Percentiles rank a stretch among this genome's conserved stretches.
Evolutionary conservation across 2,113 vertebrate species (phyloP).

Genomic region (Propithecus coquereli): DNA sequence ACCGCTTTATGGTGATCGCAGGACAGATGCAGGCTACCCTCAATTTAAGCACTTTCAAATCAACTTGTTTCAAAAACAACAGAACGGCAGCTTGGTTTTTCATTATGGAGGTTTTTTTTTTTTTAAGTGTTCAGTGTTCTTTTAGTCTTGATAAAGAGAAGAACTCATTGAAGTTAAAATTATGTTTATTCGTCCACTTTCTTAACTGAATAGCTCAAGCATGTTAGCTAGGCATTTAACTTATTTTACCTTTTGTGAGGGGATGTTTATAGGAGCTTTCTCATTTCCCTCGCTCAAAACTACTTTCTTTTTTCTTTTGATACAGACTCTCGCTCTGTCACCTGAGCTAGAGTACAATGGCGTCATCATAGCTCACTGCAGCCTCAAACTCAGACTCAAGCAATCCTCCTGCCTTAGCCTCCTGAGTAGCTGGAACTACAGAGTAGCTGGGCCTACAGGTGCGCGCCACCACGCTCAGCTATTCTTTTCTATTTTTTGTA

Average conservation of each 20-base stretch:
- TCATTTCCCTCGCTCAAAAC: neutral
- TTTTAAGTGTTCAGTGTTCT: neutral
- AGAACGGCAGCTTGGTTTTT: neutral
- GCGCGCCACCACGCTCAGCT: no score
- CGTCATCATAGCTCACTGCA: no score
- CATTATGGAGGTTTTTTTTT: neutral
- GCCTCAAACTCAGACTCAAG: no score
- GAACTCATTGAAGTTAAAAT: neutral
- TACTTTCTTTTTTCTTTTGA: neutral
- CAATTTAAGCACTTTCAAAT: neutral
- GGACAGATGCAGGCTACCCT: neutral
- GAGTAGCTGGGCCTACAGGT: no score
- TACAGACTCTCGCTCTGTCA: no score
- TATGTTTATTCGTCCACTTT: neutral
- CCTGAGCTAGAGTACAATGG: no score
- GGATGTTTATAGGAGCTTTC: neutral
- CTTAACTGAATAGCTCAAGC: neutral
- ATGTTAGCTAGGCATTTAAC: neutral
- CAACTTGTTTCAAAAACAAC: neutral
- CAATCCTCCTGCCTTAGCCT: no score
- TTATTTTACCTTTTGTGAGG: neutral
- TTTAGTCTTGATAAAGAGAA: neutral
- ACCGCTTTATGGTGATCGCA: neutral
- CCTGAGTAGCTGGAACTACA: no score
- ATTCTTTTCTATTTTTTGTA: no score